Base-by-base conservation (phyloP, 2,797 vertebrate genomes). In the Euphonia xanthogaster region DNA sequence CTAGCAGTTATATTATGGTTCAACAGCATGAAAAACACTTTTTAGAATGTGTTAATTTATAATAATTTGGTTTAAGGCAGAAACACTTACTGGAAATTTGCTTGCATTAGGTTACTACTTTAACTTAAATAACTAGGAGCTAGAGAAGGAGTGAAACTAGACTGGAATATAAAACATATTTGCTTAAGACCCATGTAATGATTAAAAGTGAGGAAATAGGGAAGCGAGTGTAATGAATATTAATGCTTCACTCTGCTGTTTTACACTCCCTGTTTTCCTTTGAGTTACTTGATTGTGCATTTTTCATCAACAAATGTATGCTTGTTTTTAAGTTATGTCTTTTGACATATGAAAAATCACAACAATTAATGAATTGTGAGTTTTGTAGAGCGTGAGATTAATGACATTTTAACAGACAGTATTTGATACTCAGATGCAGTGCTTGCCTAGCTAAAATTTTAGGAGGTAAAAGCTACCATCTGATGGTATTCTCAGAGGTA, bases 101-200 rank as follows among this genome's bases (percentile, higher is more conserved):
- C 73, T 94, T 94, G 48, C 74, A 40, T 93, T 88, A 86, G 90
- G 76, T 92, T 92, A 66, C 70, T 90, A 50, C 51, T 74, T 76
- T 60, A 90, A 87, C 67, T 92, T 95, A 96, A 94, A 89, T 96
- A 95, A 74, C 44, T 84, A 92, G 94, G 61, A 94, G 87, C 70
- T 95, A 74, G 44, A 45, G 24, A 72, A 73, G 24, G 73, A 84
- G 14, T 35, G 60, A 84, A 88, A 77, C 72, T 96, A 88, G 37
- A 68, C 40, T 86, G 35, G 81, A 92, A 86, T 96, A 57, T 94
- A 57, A 87, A 96, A 63, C 40, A 74, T 83, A 79, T 50, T 84
- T 93, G 92, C 84, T 88, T 82, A 53, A 81, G 45, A 76, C 48
- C 68, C 65, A 42, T 77, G 39, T 92, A 88, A 65, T 35, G 65